Base-by-base conservation (phyloP, 2,797 vertebrate species). In the Anisognathus igniventris region DNA sequence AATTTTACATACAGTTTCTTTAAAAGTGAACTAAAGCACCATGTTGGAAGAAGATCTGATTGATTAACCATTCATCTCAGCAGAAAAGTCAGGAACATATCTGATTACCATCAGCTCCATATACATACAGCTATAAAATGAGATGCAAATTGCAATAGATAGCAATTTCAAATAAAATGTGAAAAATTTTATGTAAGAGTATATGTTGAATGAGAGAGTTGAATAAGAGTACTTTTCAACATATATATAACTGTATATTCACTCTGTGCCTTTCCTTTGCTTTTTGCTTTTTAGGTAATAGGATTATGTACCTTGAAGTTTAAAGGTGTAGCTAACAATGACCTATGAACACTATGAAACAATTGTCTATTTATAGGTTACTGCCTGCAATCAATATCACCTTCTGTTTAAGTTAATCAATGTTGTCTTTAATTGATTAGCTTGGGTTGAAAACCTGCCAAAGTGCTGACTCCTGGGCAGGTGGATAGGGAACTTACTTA, bases 361-460 rank as follows among this genome's bases (percentile, higher is more conserved):
- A 95, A 90, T 94, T 68, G 54, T 66, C 77, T 97, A 85, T 96
- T 97, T 97, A 97, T 95, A 97, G 86, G 94, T 92, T 97, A 95
- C 77, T 93, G 93, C 27, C 54, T 87, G 76, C 77, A 97, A 95
- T 97, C 96, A 95, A 97, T 97, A 97, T 73, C 23, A 95, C 57
- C 92, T 97, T 97, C 97, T 97, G 93, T 98, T 97, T 95, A 95
- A 90, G 94, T 97, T 97, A 97, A 97, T 98, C 96, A 97, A 95
- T 97, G 83, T 73, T 96, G 90, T 96, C 93, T 97, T 97, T 96
- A 97, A 97, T 96, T 97, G 96, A 98, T 97, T 97, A 92, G 87
- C 66, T 96, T 79, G 44, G 40, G 83, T 66, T 96, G 96, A 97
- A 97, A 96, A 95, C 64, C 76, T 97, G 93, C 92, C 96, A 97